Conservation (phyloP, 2,888 invertebrate species). For the Steinernema scapterisci region DNA sequence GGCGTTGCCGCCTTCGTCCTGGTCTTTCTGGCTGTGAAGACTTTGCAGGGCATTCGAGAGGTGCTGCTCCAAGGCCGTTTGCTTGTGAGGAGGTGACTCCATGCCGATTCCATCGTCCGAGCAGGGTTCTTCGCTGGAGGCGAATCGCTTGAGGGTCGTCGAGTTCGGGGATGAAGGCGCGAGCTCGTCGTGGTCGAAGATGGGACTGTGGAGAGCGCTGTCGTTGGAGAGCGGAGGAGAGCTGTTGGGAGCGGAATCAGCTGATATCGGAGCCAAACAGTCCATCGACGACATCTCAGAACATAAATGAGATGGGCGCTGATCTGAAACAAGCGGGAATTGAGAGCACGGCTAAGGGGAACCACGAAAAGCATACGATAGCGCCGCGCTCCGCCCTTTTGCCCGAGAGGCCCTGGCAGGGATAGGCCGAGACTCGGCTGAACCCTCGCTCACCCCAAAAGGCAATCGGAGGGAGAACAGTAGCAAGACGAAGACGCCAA, state of each 20-base stretch:
- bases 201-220: slow-evolving; percentile 23
- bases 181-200: slow-evolving; percentile 16
- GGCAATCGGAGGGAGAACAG: slow-evolving; percentile 31
- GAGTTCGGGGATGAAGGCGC: neutral
- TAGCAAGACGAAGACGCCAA: slow-evolving; percentile 32
- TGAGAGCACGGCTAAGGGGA: neutral
- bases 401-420: neutral
- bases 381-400: neutral
- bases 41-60: slow-evolving; percentile 4
- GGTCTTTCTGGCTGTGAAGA: neutral
- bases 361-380: slow-evolving; percentile 25
- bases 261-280: slow-evolving; percentile 20
- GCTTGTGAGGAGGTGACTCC: slow-evolving; percentile 35
- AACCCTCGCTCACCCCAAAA: slow-evolving; percentile 10
- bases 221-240: slow-evolving; percentile 28
- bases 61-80: slow-evolving; percentile 24
- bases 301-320: neutral
- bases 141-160: slow-evolving; percentile 3
- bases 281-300: slow-evolving; percentile 25
- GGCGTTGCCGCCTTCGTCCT: slow-evolving; percentile 1
- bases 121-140: slow-evolving; percentile 32
- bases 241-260: slow-evolving; percentile 19
- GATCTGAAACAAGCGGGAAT: neutral
- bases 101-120: slow-evolving; percentile 32
- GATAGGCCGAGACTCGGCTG: neutral